Evolutionary conservation across 2,113 vertebrate species (phyloP).

Genomic region (Rhabdomys dilectus): DNA sequence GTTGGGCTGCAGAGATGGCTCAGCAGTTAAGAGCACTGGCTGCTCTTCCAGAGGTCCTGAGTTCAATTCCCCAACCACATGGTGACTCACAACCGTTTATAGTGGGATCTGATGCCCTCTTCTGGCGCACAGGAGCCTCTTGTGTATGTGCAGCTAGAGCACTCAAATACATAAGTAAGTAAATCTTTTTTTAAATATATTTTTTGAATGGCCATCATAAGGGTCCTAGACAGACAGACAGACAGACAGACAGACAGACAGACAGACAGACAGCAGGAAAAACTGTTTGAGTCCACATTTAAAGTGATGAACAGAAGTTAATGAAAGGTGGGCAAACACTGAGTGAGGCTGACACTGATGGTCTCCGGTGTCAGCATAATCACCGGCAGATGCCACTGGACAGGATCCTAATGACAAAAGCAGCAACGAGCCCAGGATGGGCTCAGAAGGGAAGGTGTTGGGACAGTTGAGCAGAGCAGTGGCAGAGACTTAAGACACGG

Average conservation of each 20-base stretch:
- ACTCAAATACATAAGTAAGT: no score
- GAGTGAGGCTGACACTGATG: not conserved
- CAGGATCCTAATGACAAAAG: not conserved
- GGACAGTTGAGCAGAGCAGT: not conserved
- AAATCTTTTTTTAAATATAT: no score
- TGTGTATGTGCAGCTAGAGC: no score
- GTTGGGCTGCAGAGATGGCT: no score
- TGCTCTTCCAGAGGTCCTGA: no score
- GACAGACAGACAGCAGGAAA: not conserved
- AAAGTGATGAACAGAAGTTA: not conserved
- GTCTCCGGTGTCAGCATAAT: not conserved
- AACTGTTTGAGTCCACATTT: not conserved
- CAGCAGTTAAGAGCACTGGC: no score
- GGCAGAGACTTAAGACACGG: not conserved
- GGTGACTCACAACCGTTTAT: no score
- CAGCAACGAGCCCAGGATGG: not conserved
- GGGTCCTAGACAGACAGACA: no score
- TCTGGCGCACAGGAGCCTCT: no score
- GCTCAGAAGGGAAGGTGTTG: not conserved
- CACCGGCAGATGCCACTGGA: not conserved
- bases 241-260: not conserved
- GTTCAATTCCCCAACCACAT: no score
- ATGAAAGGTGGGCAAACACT: not conserved
- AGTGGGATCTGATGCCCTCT: no score
- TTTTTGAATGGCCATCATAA: not conserved